Percentiles rank a stretch among this genome's conserved stretches.
These are phyloP conservation scores for Nothoprocta perdicaria DNA, from an alignment of 2,113 vertebrate species.

Conservation along the genomic window DNA sequence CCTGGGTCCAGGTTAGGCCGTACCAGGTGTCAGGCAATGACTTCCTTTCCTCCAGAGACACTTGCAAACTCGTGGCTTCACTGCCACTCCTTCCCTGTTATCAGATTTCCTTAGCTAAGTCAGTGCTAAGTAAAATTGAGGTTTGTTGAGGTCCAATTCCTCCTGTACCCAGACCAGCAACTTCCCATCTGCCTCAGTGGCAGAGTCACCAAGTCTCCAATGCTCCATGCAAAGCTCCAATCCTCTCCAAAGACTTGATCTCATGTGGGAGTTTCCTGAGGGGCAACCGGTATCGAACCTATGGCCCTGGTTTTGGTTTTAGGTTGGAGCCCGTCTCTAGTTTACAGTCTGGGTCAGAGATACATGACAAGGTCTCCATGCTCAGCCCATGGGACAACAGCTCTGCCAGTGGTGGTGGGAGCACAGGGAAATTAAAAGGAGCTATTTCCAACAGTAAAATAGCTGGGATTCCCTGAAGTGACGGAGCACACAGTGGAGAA, in stretches of 20 bases:
- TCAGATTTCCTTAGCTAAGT: background rate
- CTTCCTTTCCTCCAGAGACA: background rate
- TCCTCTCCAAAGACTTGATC: background rate
- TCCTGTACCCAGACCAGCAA: background rate
- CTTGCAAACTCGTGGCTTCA: background rate
- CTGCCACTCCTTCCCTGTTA: background rate
- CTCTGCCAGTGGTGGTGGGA: background rate
- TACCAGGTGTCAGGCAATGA: accelerated
- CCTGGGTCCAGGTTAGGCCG: background rate
- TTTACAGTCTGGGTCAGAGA: background rate
- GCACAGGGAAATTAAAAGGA: too few species aligned
- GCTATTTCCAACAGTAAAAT: too few species aligned
- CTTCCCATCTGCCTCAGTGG: background rate
- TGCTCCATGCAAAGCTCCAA: background rate
- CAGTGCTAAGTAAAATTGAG: background rate
- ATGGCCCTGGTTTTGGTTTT: background rate
- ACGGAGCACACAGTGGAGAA: too few species aligned
- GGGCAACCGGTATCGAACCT: background rate
- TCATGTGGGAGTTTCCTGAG: background rate
- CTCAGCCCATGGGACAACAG: background rate
- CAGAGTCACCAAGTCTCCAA: background rate
- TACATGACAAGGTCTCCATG: background rate
- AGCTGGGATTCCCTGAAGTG: too few species aligned
- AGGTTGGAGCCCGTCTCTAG: background rate
- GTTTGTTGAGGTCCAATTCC: background rate